Evolutionary conservation across 2,888 invertebrate species (phyloP).

Genomic region (Pteria penguin): DNA sequence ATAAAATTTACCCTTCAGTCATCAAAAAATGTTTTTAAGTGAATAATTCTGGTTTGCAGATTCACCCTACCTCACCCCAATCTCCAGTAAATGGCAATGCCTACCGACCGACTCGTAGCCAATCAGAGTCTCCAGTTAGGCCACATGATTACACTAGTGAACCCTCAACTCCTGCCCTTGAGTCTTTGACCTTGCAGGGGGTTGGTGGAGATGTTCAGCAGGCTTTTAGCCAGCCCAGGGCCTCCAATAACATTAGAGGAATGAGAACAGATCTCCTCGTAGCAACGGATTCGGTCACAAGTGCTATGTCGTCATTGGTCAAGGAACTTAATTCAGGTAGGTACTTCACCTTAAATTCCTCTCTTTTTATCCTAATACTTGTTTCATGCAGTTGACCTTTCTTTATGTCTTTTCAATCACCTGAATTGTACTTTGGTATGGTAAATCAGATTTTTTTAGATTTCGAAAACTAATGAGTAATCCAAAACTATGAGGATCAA

Average conservation of each 20-base stretch:
- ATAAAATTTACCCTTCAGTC: too few species aligned
- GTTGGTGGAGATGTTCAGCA: slow-evolving; percentile 82
- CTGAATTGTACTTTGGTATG: too few species aligned
- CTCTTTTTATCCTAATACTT: neutral
- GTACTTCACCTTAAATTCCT: neutral
- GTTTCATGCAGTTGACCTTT: neutral
- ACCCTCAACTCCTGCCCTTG: slow-evolving; percentile 62
- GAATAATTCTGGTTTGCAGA: slow-evolving; percentile 64
- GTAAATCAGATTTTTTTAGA: too few species aligned
- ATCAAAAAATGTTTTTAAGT: too few species aligned
- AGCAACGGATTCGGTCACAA: slow-evolving; percentile 98
- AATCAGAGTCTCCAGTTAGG: slow-evolving; percentile 51
- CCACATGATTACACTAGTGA: slow-evolving; percentile 36
- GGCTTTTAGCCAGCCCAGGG: slow-evolving; percentile 75
- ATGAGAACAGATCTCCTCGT: slow-evolving; percentile 89
- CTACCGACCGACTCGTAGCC: slow-evolving; percentile 47
- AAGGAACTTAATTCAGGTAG: slow-evolving; percentile 92
- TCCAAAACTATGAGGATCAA: too few species aligned
- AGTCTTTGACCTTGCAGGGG: slow-evolving; percentile 70
- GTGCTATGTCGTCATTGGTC: slow-evolving; percentile 98
- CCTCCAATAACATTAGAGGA: slow-evolving; percentile 61
- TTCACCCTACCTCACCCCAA: slow-evolving; percentile 75
- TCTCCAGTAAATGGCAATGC: slow-evolving; percentile 74
- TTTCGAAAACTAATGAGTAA: too few species aligned
- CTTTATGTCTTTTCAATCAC: neutral